A percentile compares a stretch with the other conserved stretches of the same genome.
Evolutionary conservation across 2,797 vertebrate genomes (phyloP).

Genomic region (Neosilurus hyrtlii): DNA sequence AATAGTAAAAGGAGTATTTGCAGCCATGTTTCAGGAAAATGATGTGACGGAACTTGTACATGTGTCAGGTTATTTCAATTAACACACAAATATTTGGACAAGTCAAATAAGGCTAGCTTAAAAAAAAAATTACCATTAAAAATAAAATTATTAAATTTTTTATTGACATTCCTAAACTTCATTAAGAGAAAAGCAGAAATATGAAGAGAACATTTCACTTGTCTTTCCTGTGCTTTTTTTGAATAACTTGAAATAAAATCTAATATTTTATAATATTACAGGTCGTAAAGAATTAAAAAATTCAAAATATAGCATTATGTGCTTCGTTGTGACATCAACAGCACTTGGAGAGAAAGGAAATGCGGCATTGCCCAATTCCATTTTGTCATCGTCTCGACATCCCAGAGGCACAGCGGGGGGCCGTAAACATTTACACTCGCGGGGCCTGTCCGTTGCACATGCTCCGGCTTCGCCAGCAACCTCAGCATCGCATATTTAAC

Average conservation of each 20-base stretch:
- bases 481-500: slow-evolving; percentile 83
- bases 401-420: slow-evolving; percentile 82
- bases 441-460: slow-evolving; percentile 85
- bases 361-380: slow-evolving; percentile 72
- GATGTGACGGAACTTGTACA: too few species aligned
- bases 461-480: slow-evolving; percentile 79
- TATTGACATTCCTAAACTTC: background rate
- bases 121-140: background rate
- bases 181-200: background rate
- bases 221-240: background rate
- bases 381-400: slow-evolving; percentile 74
- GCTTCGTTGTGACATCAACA: slow-evolving; percentile 37
- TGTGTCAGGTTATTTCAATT: too few species aligned
- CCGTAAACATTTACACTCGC: slow-evolving; percentile 85
- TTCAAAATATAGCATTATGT: background rate
- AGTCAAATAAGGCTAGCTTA: background rate
- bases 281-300: background rate
- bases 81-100: background rate
- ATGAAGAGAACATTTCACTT: background rate
- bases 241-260: background rate
- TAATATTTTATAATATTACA: background rate
- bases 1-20: background rate
- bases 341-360: slow-evolving; percentile 62
- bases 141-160: background rate
- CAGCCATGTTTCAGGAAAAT: background rate